Conservation (phyloP, 2,797 vertebrate genomes). For the Merluccius polli region DNA sequence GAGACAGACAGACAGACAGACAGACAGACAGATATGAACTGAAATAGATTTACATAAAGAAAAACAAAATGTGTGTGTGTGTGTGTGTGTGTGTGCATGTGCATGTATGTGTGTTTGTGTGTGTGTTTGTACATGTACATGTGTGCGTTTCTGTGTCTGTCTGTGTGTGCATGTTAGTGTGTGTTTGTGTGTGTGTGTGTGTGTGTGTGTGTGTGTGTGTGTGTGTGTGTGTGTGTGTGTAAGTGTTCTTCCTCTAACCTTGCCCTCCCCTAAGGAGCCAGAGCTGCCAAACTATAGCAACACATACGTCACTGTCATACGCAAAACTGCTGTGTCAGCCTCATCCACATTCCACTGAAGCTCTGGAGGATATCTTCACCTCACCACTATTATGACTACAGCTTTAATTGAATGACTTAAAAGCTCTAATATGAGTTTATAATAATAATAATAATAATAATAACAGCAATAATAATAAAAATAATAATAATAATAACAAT, state of each 20-base stretch:
- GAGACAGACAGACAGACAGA: too few relatives aligned
- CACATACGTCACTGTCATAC: background rate
- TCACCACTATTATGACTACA: too few relatives aligned
- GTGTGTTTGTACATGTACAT: conserved; percentile 17
- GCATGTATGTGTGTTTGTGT: conserved; percentile 14
- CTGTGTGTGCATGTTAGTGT: background rate
- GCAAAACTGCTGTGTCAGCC: background rate
- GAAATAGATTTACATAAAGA: too few relatives aligned
- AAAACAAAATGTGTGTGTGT: background rate
- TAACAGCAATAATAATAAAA: too few relatives aligned
- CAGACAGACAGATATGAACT: background rate
- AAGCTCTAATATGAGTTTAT: too few relatives aligned
- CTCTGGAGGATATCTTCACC: background rate
- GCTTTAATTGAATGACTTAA: too few relatives aligned
- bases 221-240: background rate
- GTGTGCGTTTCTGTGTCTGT: background rate
- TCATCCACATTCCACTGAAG: background rate
- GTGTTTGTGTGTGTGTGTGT: background rate
- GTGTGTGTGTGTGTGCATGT: conserved; percentile 27
- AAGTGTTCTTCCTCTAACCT: background rate
- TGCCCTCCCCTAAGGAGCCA: background rate
- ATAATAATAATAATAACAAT: too few relatives aligned
- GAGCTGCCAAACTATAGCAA: background rate
- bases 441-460: too few relatives aligned
- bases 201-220: background rate